Evolutionary conservation across 2,888 invertebrate genomes (phyloP).

Genomic region (Dorcus parallelipipedus): DNA sequence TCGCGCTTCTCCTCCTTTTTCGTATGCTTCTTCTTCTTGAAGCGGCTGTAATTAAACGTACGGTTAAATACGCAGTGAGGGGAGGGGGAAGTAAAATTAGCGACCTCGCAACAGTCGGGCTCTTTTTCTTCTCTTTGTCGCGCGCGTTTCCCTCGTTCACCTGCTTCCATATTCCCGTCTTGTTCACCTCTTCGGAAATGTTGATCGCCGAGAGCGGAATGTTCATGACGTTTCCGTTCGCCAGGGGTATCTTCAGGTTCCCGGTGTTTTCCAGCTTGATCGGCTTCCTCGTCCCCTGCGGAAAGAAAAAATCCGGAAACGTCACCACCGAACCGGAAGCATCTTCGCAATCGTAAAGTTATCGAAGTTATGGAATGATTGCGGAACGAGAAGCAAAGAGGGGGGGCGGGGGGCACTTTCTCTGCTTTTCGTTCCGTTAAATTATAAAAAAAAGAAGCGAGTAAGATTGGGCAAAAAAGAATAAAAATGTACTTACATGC

Average conservation of each 20-base stretch:
- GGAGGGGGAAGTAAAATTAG: conserved; percentile 6
- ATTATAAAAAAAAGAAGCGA: neutral
- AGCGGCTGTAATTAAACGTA: conserved; percentile 33
- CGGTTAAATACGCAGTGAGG: too few species aligned
- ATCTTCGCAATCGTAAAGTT: too few species aligned
- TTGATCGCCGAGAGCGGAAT: conserved; percentile 83
- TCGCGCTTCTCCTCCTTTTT: conserved; percentile 64
- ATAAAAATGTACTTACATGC: neutral
- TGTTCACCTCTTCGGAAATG: conserved; percentile 91
- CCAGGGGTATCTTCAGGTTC: conserved; percentile 81
- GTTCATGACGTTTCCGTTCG: conserved; percentile 87
- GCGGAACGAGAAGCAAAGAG: neutral
- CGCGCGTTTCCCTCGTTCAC: conserved; percentile 67
- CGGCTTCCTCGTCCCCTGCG: neutral
- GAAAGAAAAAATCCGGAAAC: too few species aligned
- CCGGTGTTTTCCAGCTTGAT: conserved; percentile 40
- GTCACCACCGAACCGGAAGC: too few species aligned
- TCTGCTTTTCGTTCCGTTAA: neutral
- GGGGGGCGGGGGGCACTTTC: neutral
- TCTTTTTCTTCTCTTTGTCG: conserved; percentile 45
- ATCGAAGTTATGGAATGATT: too few species aligned
- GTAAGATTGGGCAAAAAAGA: neutral
- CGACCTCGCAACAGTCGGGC: conserved; percentile 39
- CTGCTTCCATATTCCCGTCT: conserved; percentile 92
- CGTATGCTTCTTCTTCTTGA: conserved; percentile 65